Base-by-base conservation (phyloP, 2,888 invertebrate species). In the Trichopoda pennipes region DNA sequence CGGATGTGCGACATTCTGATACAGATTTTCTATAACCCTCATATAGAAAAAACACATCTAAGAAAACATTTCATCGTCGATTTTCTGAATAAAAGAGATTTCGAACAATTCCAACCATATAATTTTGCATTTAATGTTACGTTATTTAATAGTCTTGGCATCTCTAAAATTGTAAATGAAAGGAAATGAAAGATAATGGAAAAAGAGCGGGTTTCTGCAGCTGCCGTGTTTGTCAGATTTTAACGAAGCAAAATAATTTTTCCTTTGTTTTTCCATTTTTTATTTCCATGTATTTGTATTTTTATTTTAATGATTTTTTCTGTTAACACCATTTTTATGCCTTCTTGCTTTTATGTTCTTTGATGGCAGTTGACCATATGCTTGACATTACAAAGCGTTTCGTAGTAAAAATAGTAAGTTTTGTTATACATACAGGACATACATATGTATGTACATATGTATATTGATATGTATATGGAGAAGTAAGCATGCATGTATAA, bases 321-420 rank as follows among this genome's bases (percentile, higher is more conserved):
- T n/a, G 28, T 47, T 19, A n/a, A 23, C 49, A 58, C 23, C 32
- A 47, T 19, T 61, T 17, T 38, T 14, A 44, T 2, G n/a, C n/a
- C 3, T 53, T 23, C 38, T 55, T 60, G 44, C 56, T 35, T 58
- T 38, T 56, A 28, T 55, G 21, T 19, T 60, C 19, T 49, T 61
- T 42, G 32, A 55, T 60, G 69, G 60, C 53, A 80, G 44, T 63
- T 63, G 19, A 61, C 74, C 81, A 78, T 78, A 81, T 81, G 81
- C 69, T 78, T 73, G 74, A 75, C 78, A 81, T 81, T 81, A 70
- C 70, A 78, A 60, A 74, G 74, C 81, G 78, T 81, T 78, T 78
- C 56, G 51, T 78, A 76, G 60, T 70, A 74, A 81, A n/a, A 81
- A 78, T 63, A 19, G 28, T 64, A 81, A 81, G 47, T 78, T 63